Conservation (phyloP, 2,797 vertebrate species). For the Centroberyx gerrardi region DNA sequence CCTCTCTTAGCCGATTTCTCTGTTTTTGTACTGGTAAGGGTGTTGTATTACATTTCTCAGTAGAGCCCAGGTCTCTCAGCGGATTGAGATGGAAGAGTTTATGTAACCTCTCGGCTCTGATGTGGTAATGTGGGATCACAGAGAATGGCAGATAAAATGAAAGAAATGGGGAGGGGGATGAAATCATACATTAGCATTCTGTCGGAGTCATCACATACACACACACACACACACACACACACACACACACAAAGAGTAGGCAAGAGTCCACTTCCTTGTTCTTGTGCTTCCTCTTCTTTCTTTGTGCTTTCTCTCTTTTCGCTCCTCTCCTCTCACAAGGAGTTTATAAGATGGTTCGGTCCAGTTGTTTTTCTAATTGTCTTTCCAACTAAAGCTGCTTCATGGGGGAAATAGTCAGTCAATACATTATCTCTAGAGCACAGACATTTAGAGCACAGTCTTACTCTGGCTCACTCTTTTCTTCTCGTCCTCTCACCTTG, state of each 20-base stretch:
- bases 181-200: constrained; percentile 36
- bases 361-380: neutral
- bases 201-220: constrained; percentile 18
- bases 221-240: neutral
- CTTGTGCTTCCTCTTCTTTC: neutral
- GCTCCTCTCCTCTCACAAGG: neutral
- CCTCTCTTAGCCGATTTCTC: neutral
- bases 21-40: neutral
- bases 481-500: constrained; percentile 2
- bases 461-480: neutral
- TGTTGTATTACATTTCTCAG: neutral
- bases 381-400: neutral
- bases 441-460: constrained; percentile 4
- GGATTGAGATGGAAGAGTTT: constrained; percentile 28
- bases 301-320: neutral
- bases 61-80: constrained; percentile 13
- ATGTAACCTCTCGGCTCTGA: constrained; percentile 34
- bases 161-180: neutral
- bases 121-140: constrained; percentile 60
- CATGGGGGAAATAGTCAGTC: constrained; percentile 11
- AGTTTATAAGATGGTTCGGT: constrained; percentile 7
- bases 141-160: constrained; percentile 24
- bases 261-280: neutral
- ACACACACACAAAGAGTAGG: neutral
- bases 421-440: constrained; percentile 5